Percentiles rank a stretch among this genome's conserved stretches.
Conservation (phyloP, 2,797 vertebrate genomes). For the Hydrophis major region DNA sequence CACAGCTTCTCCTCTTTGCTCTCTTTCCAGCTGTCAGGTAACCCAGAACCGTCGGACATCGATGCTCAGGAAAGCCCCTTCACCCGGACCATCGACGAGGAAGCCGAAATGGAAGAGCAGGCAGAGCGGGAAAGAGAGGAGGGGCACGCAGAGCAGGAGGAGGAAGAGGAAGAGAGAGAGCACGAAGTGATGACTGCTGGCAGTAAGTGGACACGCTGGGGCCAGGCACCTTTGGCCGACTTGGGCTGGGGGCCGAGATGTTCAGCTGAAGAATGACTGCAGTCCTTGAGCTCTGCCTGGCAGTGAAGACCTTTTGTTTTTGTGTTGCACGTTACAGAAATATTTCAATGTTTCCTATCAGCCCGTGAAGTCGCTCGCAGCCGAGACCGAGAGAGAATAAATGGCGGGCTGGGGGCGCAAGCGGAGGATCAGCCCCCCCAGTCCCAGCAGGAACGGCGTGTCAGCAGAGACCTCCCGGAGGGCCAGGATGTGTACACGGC, state of each 20-base stretch:
- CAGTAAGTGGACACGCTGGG: constrained; percentile 79
- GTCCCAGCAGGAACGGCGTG: constrained; percentile 82
- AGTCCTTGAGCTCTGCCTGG: constrained; percentile 61
- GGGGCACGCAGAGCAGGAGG: constrained; percentile 90
- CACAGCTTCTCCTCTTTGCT: not conserved
- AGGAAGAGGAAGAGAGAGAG: constrained; percentile 92
- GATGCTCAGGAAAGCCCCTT: constrained; percentile 92
- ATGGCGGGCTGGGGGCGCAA: constrained; percentile 74
- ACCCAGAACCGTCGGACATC: constrained; percentile 88
- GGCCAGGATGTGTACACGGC: constrained; percentile 95
- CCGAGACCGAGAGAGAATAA: constrained; percentile 87
- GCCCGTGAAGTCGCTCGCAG: constrained; percentile 93
- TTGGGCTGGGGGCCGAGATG: not conserved
- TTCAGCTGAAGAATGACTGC: constrained; percentile 47
- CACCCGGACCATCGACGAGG: constrained; percentile 95
- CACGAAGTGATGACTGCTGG: constrained; percentile 98
- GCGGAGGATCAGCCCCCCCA: constrained; percentile 80
- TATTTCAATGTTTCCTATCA: constrained; percentile 99
- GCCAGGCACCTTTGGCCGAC: not conserved
- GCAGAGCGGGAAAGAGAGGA: constrained; percentile 91
- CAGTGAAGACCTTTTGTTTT: constrained; percentile 72
- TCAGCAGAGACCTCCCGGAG: constrained; percentile 83
- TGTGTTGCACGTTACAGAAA: constrained; percentile 89
- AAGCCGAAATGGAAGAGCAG: constrained; percentile 94
- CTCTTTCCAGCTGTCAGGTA: constrained; percentile 83